Evolutionary conservation across 1,140 invertebrate genomes (phyloP), one percentile per base, ranked within the genome.

Genomic region (Archegozetes longisetosus): DNA sequence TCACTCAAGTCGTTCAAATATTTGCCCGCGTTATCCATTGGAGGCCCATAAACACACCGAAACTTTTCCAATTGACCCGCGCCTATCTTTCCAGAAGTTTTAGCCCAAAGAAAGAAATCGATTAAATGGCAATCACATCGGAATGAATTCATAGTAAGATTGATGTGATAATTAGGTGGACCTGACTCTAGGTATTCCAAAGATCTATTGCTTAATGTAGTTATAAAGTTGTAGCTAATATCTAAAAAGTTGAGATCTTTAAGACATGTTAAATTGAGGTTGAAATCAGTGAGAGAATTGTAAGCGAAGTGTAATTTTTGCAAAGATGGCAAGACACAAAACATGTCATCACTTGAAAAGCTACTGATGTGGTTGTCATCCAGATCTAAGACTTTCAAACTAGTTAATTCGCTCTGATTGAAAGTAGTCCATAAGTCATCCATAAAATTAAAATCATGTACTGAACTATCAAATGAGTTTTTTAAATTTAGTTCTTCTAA

Each of bases 321-420:
- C 4, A 87, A 68, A 58, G 73, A 76, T 0, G 80, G 79, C 23
- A 86, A 70, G 61, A 82, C 78, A 64, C 84, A 86, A 66, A 86
- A 86, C 1, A 85, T 77, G 32, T 74, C 73, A 6, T 72, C 70
- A 68, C 85, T 81, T 57, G 75, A 75, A 62, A 85, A 83, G 54
- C 75, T 73, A 48, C 66, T 61, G 53, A 87, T 85, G 69, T 85
- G 81, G 68, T 87, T 87, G 67, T 85, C 82, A 68, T 86, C 84
- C 56, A 87, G 68, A 72, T 86, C 84, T 0, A 87, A 68, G 66
- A 85, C 85, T 59, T 78, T 77, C 58, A 87, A 68, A 55, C 78
- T 77, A 1, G 74, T 78, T 51, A 86, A 67, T 67, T 82, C 80
- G 61, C 82, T 69, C 27, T 75, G 83, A 46, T 82, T 80, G 0